Percentiles rank a stretch among this genome's conserved stretches.
phyloP scores from a whole-genome alignment of 2,113 vertebrate species.

The Isichthys henryi region DNA sequence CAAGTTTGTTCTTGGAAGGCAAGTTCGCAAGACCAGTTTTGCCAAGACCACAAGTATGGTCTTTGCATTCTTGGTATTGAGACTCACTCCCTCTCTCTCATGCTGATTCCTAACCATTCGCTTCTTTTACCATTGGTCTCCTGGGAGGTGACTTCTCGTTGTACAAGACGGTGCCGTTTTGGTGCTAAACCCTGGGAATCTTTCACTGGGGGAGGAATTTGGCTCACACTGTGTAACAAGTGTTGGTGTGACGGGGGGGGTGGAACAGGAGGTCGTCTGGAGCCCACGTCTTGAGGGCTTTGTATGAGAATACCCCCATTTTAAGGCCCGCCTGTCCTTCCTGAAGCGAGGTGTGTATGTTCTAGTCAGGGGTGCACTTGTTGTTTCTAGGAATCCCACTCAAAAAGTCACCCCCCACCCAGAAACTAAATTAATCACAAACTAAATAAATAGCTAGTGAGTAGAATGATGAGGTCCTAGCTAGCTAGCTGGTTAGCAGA shows the following conservation, averaged over 20 bases:
- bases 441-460: neutral
- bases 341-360: neutral
- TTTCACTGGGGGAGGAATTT: neutral
- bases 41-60: too few species aligned
- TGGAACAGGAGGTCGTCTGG: neutral
- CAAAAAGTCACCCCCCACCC: neutral
- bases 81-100: neutral
- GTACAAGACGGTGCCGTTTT: neutral
- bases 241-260: neutral
- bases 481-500: neutral
- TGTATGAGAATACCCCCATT: neutral
- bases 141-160: neutral
- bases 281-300: neutral
- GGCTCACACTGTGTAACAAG: neutral
- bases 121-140: neutral
- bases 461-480: neutral
- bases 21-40: too few species aligned
- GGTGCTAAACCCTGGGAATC: neutral
- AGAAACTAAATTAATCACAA: neutral
- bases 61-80: too few species aligned
- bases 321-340: neutral
- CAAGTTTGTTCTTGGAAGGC: too few species aligned
- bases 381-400: too few species aligned
- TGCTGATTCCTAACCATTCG: neutral
- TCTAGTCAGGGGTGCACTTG: neutral